These are phyloP conservation scores for Linepithema humile DNA, from an alignment of 1,140 invertebrate species.

Conservation along the genomic window DNA sequence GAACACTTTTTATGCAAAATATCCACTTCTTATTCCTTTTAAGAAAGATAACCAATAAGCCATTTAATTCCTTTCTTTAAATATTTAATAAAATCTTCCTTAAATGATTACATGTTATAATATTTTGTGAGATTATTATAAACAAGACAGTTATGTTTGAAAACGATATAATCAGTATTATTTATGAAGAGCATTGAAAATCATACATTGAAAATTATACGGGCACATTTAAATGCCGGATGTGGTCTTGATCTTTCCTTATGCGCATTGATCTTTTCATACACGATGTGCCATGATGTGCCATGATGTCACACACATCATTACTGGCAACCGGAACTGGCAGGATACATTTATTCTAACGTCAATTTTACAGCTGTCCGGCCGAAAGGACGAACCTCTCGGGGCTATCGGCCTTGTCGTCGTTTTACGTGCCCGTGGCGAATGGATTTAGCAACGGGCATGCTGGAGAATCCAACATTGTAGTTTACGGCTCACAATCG, in stretches of 20 bases:
- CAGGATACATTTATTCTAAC: slow-evolving; percentile 41
- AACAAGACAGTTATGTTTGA: too few relatives aligned
- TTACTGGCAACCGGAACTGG: slow-evolving; percentile 33
- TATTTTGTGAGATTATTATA: neutral
- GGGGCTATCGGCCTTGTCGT: slow-evolving; percentile 46
- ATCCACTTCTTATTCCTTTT: neutral
- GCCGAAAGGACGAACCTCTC: slow-evolving; percentile 39
- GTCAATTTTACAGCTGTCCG: slow-evolving; percentile 60
- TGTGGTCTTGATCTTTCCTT: slow-evolving; percentile 23
- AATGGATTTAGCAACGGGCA: slow-evolving; percentile 57
- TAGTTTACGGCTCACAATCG: slow-evolving; percentile 40
- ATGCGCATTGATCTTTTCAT: slow-evolving; percentile 4
- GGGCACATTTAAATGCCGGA: neutral
- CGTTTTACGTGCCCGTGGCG: slow-evolving; percentile 51
- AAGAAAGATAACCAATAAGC: neutral
- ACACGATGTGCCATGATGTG: neutral
- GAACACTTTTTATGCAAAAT: neutral
- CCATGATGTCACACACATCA: slow-evolving; percentile 25
- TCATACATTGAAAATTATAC: neutral
- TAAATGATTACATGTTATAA: neutral
- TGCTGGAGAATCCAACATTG: slow-evolving; percentile 54
- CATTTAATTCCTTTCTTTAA: neutral
- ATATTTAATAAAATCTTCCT: neutral
- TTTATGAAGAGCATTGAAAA: too few relatives aligned
- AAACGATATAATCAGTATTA: too few relatives aligned